These are phyloP conservation scores for Poeciliopsis retropinna DNA, from an alignment of 2,113 vertebrate species.

Conservation along the genomic window DNA sequence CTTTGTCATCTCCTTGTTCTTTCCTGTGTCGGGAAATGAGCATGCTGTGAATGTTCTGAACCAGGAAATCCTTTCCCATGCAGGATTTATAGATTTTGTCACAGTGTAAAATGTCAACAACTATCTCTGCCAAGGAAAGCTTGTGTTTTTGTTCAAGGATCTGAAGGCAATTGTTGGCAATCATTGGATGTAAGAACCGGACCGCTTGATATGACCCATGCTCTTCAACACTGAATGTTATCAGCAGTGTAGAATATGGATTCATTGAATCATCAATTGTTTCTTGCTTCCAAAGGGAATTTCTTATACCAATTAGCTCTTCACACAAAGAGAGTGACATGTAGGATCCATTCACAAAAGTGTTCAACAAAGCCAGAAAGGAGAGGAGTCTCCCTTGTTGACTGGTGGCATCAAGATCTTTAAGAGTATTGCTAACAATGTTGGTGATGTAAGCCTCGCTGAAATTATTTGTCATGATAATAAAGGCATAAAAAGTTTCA, in stretches of 20 bases:
- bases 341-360: constrained; percentile 50
- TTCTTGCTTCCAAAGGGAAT: constrained; percentile 18
- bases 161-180: constrained; percentile 46
- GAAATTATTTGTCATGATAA: constrained; percentile 68
- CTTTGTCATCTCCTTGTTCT: constrained; percentile 46
- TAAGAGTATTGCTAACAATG: constrained; percentile 51
- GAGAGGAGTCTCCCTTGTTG: constrained; percentile 24
- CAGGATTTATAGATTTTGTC: constrained; percentile 47
- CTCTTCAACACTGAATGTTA: constrained; percentile 47
- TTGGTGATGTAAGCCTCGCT: constrained; percentile 44
- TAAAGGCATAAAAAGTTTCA: constrained; percentile 64
- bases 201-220: constrained; percentile 52
- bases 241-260: constrained; percentile 55
- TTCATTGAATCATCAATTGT: constrained; percentile 53
- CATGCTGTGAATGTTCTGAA: constrained; percentile 57
- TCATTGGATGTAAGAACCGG: constrained; percentile 54
- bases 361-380: constrained; percentile 56
- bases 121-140: constrained; percentile 32
- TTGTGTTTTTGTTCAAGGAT: constrained; percentile 20
- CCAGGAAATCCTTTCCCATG: constrained; percentile 56
- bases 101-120: constrained; percentile 32
- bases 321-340: constrained; percentile 59
- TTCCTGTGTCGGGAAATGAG: constrained; percentile 51
- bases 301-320: constrained; percentile 37
- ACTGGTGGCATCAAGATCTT: constrained; percentile 33